These are phyloP conservation scores for Sarcophaga carnaria DNA, from an alignment of 2,888 invertebrate genomes.

Conservation along the genomic window DNA sequence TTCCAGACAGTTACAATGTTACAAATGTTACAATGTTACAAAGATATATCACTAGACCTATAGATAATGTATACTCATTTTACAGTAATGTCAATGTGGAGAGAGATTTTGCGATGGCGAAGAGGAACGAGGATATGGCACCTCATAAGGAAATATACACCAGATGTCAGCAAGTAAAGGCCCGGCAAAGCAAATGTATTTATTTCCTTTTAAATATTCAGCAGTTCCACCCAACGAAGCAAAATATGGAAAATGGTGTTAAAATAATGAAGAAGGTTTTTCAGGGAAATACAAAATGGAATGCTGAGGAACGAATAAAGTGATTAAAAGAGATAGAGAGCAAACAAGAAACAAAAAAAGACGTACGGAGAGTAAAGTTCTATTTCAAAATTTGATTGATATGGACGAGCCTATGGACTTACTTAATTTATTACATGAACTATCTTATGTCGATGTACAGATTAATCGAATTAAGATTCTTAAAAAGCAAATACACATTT, in stretches of 20 bases:
- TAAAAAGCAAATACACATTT: conserved; percentile 13
- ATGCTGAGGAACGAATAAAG: conserved; percentile 35
- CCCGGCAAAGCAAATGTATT: conserved; percentile 22
- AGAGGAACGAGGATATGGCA: neutral
- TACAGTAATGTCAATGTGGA: neutral
- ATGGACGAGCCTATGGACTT: conserved; percentile 13
- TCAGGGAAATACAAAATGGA: neutral
- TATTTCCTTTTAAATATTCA: conserved; percentile 11
- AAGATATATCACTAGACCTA: conserved; percentile 1
- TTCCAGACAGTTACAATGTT: conserved; percentile 19
- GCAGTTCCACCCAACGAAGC: conserved; percentile 11
- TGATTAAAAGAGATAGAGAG: neutral
- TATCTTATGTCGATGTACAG: conserved; percentile 19
- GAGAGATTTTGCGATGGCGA: conserved; percentile 14
- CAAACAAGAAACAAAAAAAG: conserved; percentile 24
- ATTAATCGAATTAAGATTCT: conserved; percentile 10
- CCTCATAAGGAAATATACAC: neutral
- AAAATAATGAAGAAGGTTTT: conserved; percentile 21
- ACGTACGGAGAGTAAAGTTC: neutral
- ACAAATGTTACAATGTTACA: conserved; percentile 27
- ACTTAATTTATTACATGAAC: conserved; percentile 33
- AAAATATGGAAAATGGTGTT: conserved; percentile 13
- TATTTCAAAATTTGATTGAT: neutral
- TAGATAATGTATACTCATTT: too few species aligned
- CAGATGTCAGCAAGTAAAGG: conserved; percentile 6